Base-by-base conservation (phyloP, 2,113 vertebrate species). In the Charina bottae region DNA sequence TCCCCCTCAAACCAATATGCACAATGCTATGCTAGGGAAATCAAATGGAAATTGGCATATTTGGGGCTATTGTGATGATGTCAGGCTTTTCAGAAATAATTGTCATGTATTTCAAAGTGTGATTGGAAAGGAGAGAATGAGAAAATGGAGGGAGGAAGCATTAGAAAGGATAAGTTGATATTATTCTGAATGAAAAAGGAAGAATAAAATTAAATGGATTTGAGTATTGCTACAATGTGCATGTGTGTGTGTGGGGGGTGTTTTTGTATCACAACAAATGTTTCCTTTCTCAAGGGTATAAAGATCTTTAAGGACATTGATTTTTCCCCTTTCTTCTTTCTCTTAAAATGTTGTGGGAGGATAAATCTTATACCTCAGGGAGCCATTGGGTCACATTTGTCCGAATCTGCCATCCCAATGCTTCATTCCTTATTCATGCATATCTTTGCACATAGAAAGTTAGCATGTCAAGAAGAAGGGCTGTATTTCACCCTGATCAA, bases 1-100 rank as follows among this genome's bases (percentile, higher is more conserved):
- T 0, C 8, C 21, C 9, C 19, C 49, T 64, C 88, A 72, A 89
- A 54, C 53, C 46, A 89, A 89, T 72, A 89, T 89, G 62, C 62
- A 72, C 46, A 54, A 28, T 11, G 28, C 54, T 89, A 2, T 53
- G 21, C 17, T 5, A 11, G 28, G 53, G 62, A 54, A 72, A 68
- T 68, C 42, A 89, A 72, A 72, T 11, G 9, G 10, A 89, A 89
- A 89, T 89, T 23, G 28, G 28, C 88, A 68, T 68, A 89, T 62
- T 33, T 68, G 88, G 21, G 59, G 46, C 60, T 88, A 64, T 23
- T 89, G 62, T 33, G 62, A 37, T 37, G 49, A n/a, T 19, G n/a
- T 78, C 53, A 89, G 62, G 88, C 88, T 72, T 72, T 72, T 89
- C 88, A 12, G 46, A 72, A 89, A 89, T 89, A 89, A 89, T 89